A percentile compares a stretch with the other conserved stretches of the same genome.
Conservation (phyloP, 2,888 invertebrate species). For the Elegia similella region DNA sequence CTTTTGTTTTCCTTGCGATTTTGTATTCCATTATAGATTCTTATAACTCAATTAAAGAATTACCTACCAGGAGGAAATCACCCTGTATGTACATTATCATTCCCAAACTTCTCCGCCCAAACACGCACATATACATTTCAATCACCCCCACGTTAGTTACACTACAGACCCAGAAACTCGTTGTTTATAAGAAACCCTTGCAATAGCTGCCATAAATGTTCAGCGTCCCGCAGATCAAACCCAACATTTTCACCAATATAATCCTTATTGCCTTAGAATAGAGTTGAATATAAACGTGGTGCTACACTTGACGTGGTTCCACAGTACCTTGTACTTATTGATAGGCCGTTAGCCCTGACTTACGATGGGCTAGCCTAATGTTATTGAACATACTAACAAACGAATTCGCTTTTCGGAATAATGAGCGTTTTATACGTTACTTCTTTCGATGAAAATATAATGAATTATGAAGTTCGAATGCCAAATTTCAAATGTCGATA, state of each 20-base stretch:
- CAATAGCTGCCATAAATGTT: conserved; percentile 11
- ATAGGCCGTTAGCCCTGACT: conserved; percentile 14
- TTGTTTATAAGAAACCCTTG: conserved; percentile 15
- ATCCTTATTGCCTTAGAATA: not conserved
- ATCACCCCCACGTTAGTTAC: not conserved
- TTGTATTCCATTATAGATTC: too few species aligned
- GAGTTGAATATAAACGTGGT: not conserved
- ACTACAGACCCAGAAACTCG: not conserved
- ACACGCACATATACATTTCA: not conserved
- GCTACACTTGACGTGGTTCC: not conserved
- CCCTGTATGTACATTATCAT: not conserved
- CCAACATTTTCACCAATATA: not conserved
- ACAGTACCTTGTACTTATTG: conserved; percentile 10
- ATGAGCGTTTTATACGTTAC: conserved; percentile 1
- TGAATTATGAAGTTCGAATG: too few species aligned
- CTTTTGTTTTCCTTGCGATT: too few species aligned
- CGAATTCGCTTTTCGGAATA: conserved; percentile 8
- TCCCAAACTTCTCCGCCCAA: not conserved
- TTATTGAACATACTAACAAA: conserved; percentile 10
- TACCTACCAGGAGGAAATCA: not conserved
- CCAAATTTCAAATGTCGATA: too few species aligned
- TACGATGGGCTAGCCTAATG: conserved; percentile 12
- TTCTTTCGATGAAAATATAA: too few species aligned
- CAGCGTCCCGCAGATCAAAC: not conserved
- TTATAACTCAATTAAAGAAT: too few species aligned